These are phyloP conservation scores for Microcebus murinus DNA, from an alignment of 2,113 vertebrate species.

Conservation along the genomic window DNA sequence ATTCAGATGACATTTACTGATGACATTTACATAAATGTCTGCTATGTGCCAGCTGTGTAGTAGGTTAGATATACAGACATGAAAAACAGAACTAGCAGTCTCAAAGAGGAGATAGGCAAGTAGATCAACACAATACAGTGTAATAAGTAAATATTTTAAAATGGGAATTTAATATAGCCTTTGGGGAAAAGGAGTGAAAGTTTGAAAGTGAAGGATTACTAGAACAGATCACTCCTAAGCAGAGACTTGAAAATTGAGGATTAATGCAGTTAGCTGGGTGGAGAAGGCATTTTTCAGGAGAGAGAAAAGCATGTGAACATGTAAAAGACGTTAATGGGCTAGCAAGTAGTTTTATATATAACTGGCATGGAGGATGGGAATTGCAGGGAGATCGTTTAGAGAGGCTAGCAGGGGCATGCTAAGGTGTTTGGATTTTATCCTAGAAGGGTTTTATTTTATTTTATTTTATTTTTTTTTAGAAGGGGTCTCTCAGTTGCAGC, in stretches of 20 bases:
- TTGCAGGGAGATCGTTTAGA: neutral
- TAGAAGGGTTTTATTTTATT: neutral
- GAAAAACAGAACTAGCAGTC: neutral
- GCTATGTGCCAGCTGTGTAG: neutral
- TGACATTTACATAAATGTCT: neutral
- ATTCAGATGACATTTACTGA: conserved; percentile 45
- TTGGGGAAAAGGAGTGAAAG: neutral
- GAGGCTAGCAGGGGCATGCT: neutral
- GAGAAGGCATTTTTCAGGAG: neutral
- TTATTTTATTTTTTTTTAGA: too few species aligned
- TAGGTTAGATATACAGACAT: neutral
- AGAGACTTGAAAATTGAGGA: neutral
- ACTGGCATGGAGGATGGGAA: neutral
- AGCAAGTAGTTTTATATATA: neutral
- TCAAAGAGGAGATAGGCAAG: neutral
- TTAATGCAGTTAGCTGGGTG: neutral
- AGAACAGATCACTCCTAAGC: neutral
- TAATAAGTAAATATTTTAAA: conserved; percentile 29
- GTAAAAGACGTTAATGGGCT: conserved; percentile 31
- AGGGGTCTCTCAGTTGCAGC: too few species aligned
- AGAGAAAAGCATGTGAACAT: conserved; percentile 20
- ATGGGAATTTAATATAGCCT: neutral
- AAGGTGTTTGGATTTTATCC: neutral
- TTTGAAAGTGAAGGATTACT: neutral
- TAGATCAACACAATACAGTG: neutral